Conservation (phyloP, 2,113 vertebrate species). For the Phrynosoma blainvillii region DNA sequence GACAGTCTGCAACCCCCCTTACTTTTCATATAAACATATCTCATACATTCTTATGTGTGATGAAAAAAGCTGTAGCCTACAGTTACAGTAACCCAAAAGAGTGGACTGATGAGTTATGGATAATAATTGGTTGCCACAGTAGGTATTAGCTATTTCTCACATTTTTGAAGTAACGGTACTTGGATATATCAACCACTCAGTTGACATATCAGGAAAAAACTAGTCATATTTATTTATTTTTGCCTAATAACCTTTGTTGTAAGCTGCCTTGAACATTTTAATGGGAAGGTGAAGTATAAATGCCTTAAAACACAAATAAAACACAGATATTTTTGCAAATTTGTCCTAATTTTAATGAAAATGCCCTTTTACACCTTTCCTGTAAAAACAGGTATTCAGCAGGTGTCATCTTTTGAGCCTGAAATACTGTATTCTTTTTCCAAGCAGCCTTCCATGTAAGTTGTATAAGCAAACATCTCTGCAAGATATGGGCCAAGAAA, state of each 20-base stretch:
- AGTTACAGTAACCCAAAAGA: neutral
- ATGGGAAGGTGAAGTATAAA: neutral
- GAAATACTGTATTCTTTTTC: neutral
- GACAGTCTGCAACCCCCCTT: no score
- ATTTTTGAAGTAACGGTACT: neutral
- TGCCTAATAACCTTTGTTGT: neutral
- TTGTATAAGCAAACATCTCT: neutral
- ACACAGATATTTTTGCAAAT: neutral
- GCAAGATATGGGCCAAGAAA: neutral
- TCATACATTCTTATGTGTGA: neutral
- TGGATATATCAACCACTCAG: neutral
- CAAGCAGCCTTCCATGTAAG: neutral
- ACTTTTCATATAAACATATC: neutral
- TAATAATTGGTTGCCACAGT: neutral
- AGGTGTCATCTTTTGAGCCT: neutral
- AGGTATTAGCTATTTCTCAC: neutral
- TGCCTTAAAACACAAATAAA: constrained; percentile 5
- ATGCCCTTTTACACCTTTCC: neutral
- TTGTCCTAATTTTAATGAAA: neutral
- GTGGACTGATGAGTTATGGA: neutral
- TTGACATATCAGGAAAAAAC: neutral
- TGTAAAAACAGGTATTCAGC: constrained; percentile 6
- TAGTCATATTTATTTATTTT: neutral
- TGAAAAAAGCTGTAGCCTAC: neutral
- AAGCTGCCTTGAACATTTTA: neutral